phyloP scores from a whole-genome alignment of 2,113 vertebrate species.

The Barbus barbus region DNA sequence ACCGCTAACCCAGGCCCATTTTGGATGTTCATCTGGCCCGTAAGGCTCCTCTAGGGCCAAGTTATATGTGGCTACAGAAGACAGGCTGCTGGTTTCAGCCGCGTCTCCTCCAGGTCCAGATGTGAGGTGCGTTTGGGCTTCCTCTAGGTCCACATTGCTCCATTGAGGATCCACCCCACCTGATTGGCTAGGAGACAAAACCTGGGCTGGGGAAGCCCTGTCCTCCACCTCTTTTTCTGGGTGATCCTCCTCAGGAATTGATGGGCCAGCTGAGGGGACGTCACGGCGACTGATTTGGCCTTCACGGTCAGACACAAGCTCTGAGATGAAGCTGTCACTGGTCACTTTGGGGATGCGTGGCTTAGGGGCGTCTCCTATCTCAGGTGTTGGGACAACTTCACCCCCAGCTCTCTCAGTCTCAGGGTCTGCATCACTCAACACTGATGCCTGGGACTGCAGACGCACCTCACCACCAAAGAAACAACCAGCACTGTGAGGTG shows the following conservation, averaged over 20 bases:
- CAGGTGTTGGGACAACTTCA: conserved; percentile 37
- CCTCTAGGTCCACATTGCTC: conserved; percentile 93
- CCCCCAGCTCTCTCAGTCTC: conserved; percentile 69
- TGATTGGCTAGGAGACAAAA: conserved; percentile 52
- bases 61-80: conserved; percentile 78
- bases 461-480: conserved; percentile 91
- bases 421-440: conserved; percentile 76
- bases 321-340: conserved; percentile 81
- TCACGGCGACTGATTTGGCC: conserved; percentile 45
- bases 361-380: conserved; percentile 54
- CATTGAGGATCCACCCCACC: conserved; percentile 77
- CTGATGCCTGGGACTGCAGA: conserved; percentile 70
- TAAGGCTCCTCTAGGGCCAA: conserved; percentile 82
- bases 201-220: conserved; percentile 19
- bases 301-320: conserved; percentile 76
- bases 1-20: conserved; percentile 95
- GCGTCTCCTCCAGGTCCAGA: conserved; percentile 60
- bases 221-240: conserved; percentile 15
- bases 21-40: conserved; percentile 75
- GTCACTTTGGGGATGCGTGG: conserved; percentile 77
- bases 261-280: conserved; percentile 17
- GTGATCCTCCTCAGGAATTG: conserved; percentile 64
- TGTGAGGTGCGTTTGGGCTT: conserved; percentile 71
- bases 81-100: conserved; percentile 78
- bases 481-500: conserved; percentile 84